Percentiles rank a stretch among this genome's conserved stretches.
Conservation (phyloP, 2,888 invertebrate species). For the Selenia dentaria region DNA sequence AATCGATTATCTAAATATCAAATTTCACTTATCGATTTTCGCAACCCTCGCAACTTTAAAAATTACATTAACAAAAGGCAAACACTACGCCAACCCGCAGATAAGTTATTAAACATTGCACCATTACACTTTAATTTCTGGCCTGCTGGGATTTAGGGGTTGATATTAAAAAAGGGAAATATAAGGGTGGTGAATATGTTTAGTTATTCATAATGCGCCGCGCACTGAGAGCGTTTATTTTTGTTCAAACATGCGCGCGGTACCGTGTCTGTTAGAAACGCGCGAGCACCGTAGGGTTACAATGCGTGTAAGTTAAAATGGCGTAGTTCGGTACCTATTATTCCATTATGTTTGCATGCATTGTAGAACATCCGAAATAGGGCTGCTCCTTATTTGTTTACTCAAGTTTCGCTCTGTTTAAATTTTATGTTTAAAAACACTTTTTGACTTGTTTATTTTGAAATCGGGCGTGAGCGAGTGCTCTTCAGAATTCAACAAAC, state of each 20-base stretch:
- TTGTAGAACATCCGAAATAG: slow-evolving; percentile 32
- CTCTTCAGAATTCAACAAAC: slow-evolving; percentile 60
- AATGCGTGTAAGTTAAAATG: slow-evolving; percentile 8
- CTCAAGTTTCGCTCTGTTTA: slow-evolving; percentile 44
- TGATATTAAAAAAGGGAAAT: slow-evolving; percentile 68
- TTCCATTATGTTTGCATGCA: slow-evolving; percentile 35
- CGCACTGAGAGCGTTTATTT: slow-evolving; percentile 57
- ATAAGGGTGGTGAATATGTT: slow-evolving; percentile 64
- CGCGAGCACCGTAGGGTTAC: slow-evolving; percentile 34
- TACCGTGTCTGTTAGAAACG: slow-evolving; percentile 32
- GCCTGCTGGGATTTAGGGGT: slow-evolving; percentile 74
- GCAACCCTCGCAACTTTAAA: slow-evolving; percentile 57
- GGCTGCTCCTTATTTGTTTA: slow-evolving; percentile 44
- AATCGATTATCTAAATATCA: slow-evolving; percentile 27
- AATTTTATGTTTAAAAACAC: slow-evolving; percentile 59
- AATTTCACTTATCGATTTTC: slow-evolving; percentile 48
- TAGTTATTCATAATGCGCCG: slow-evolving; percentile 69
- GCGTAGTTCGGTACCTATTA: slow-evolving; percentile 36
- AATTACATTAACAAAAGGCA: slow-evolving; percentile 78
- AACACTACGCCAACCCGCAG: slow-evolving; percentile 73
- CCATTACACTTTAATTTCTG: slow-evolving; percentile 82
- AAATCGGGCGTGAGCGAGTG: slow-evolving; percentile 67
- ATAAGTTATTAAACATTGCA: slow-evolving; percentile 81
- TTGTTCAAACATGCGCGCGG: slow-evolving; percentile 45
- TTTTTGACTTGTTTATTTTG: slow-evolving; percentile 75